Evolutionary conservation across 2,888 invertebrate species (phyloP), one percentile per base, ranked within the genome.

Genomic region (Dolichopus griseipennis): DNA sequence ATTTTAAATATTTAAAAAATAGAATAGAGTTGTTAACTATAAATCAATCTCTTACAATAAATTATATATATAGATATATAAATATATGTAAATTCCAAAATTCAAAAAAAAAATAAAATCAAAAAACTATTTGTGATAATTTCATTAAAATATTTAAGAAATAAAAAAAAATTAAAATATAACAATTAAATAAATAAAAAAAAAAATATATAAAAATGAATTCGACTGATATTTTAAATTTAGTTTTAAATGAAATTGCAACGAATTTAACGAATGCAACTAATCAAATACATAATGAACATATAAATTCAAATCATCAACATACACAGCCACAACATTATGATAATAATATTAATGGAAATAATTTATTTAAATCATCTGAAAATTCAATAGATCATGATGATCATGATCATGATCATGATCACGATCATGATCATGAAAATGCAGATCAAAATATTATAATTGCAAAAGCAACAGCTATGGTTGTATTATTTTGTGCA

Each of bases 401-500:
- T 27, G 27, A 63, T 27, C 27, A 33, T 63, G 63, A 63, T 33
- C 63, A 52, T n/a, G 52, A 52, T 52, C 52, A 52, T 37, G 18
- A 68, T 15, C 67, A 72, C 64, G 71, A 72, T 27, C 68, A 73
- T 27, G 70, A 73, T 33, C 69, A 74, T 2, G 71, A 76, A 62
- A 78, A 79, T 22, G 82, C 83, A 6, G 79, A 78, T 0, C 80
- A 84, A 0, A 83, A 82, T 7, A 83, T 88, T 10, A 77, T 90
- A 22, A 74, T 87, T 43, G 92, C 93, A 20, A 95, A 95, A 81
- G 85, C 87, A 22, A 87, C 91, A 6, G 88, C 94, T 1, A 91
- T 95, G 89, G 82, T 85, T 63, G 88, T 90, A 34, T 84, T 95
- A 20, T 90, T 93, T 75, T 78, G 84, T 68, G 88, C 90, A 22